phyloP scores from a whole-genome alignment of 2,113 vertebrate genomes.

The Rhinoptilus africanus region DNA sequence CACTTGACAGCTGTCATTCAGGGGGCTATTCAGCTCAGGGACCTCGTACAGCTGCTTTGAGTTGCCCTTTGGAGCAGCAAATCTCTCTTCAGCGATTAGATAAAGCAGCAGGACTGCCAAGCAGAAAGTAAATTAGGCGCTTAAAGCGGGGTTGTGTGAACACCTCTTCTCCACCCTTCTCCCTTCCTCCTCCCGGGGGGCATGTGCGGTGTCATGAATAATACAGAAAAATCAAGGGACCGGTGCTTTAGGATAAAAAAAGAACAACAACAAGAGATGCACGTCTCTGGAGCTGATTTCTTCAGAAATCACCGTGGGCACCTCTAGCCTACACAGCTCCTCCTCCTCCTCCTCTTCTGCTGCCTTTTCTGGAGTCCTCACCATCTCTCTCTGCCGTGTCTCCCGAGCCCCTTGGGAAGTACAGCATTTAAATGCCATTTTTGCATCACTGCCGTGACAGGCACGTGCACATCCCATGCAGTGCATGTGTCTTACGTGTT shows the following conservation, averaged over 20 bases:
- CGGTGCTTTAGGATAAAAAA: not conserved
- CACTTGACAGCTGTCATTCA: conserved; percentile 29
- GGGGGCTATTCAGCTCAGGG: not conserved
- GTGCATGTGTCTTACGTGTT: accelerated
- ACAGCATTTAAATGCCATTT: not conserved
- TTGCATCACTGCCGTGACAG: accelerated
- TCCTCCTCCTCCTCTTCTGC: not conserved
- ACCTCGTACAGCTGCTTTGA: not conserved
- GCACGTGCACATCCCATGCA: accelerated
- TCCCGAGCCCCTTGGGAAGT: not conserved
- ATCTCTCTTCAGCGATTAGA: not conserved
- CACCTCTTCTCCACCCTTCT: not conserved
- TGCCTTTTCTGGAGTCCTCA: not conserved
- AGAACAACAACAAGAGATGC: accelerated
- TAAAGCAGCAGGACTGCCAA: not conserved
- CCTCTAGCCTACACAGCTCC: not conserved
- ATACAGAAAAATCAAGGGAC: not conserved
- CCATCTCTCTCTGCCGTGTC: accelerated
- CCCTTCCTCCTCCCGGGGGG: not conserved
- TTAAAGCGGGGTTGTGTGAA: not conserved
- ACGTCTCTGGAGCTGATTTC: not conserved
- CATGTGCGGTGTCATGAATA: not conserved
- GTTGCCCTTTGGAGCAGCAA: conserved; percentile 16
- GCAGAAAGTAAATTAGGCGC: not conserved
- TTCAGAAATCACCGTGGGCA: not conserved